Percentiles rank a stretch among this genome's conserved stretches.
Conservation (phyloP, 2,113 vertebrate species). For the Polypterus senegalus region DNA sequence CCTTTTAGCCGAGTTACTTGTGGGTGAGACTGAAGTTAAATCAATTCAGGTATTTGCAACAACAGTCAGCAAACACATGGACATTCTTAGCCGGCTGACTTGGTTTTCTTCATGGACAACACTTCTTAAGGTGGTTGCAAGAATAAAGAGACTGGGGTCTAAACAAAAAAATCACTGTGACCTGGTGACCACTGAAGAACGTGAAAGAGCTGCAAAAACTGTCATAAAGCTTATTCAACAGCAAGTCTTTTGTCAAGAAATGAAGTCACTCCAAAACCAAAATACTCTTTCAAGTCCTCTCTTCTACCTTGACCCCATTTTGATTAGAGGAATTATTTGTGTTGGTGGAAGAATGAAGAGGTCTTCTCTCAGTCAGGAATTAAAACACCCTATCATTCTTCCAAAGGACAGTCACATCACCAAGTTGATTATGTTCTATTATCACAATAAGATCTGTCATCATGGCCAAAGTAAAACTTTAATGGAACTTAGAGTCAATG, state of each 20-base stretch:
- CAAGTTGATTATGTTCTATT: constrained; percentile 2
- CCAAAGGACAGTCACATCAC: too few species aligned
- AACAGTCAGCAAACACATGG: background rate
- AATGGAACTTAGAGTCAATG: constrained; percentile 6
- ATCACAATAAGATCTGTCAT: constrained; percentile 4
- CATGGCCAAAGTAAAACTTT: constrained; percentile 2
- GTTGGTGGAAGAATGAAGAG: constrained; percentile 10
- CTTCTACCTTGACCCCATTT: constrained; percentile 13
- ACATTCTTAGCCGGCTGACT: constrained; percentile 7
- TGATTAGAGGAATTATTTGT: background rate
- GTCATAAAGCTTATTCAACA: constrained; percentile 14
- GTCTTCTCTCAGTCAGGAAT: constrained; percentile 3
- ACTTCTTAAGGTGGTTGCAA: constrained; percentile 11
- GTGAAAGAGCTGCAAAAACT: constrained; percentile 4
- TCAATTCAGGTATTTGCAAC: background rate
- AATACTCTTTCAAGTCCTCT: constrained; percentile 11
- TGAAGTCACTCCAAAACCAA: constrained; percentile 5
- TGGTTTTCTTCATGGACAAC: constrained; percentile 7
- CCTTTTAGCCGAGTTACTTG: background rate
- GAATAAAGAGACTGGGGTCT: constrained; percentile 11
- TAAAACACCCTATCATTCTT: too few species aligned
- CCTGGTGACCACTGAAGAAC: constrained; percentile 8
- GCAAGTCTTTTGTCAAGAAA: constrained; percentile 11
- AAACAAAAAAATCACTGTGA: background rate
- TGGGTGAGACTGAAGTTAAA: constrained; percentile 16